Conservation (phyloP, 2,888 invertebrate genomes). For the Cantharis rustica region DNA sequence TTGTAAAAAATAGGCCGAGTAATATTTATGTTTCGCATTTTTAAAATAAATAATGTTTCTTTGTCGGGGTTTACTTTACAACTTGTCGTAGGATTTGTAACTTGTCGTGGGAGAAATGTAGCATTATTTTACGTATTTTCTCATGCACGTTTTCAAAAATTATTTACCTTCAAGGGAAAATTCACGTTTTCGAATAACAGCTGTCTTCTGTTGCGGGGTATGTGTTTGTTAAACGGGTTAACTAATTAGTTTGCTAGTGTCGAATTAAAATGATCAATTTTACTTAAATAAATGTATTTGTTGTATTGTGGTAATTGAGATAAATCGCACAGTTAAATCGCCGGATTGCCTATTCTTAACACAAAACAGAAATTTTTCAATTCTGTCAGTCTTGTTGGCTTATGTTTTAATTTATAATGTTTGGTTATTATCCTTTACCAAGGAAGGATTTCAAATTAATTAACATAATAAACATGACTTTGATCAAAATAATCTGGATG, state of each 20-base stretch:
- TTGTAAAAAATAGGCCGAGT: slow-evolving; percentile 24
- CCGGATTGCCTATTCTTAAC: neutral
- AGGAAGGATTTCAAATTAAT: neutral
- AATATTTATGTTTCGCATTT: slow-evolving; percentile 29
- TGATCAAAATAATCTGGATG: neutral
- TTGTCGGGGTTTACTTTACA: slow-evolving; percentile 48
- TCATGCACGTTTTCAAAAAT: neutral
- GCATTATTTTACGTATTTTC: slow-evolving; percentile 37
- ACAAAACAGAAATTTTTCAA: neutral
- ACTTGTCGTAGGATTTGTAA: slow-evolving; percentile 49
- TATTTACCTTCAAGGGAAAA: neutral
- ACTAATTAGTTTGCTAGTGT: neutral
- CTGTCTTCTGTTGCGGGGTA: neutral
- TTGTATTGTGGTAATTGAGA: neutral
- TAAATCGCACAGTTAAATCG: neutral
- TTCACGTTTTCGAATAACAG: neutral
- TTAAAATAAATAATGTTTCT: slow-evolving; percentile 35
- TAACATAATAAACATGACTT: neutral
- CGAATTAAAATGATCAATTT: neutral
- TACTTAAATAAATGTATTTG: neutral
- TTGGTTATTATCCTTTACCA: neutral
- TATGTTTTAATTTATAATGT: neutral
- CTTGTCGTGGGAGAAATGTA: slow-evolving; percentile 47
- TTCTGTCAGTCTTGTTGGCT: neutral
- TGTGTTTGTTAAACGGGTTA: neutral